Conservation (phyloP, 2,113 vertebrate genomes). For the Dasyornis broadbenti region DNA sequence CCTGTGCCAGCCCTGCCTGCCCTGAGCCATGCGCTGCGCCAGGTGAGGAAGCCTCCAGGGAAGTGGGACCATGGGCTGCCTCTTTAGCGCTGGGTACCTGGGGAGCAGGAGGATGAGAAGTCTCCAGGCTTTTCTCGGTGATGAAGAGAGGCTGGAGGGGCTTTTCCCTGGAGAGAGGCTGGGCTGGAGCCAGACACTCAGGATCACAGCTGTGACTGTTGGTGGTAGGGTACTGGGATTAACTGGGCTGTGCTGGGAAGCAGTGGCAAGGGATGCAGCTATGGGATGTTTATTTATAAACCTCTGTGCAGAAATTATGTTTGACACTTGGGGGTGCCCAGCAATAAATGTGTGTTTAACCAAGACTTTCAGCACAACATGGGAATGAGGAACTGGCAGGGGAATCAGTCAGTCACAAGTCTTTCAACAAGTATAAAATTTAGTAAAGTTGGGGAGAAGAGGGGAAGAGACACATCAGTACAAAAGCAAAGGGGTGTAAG, state of each 20-base stretch:
- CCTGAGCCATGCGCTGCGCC: not conserved
- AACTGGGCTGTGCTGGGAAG: not conserved
- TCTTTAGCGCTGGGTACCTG: not conserved
- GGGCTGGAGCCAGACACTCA: not conserved
- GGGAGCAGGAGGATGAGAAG: not conserved
- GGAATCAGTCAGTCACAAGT: not conserved
- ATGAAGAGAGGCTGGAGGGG: not conserved
- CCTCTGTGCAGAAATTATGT: not conserved
- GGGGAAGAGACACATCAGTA: not conserved
- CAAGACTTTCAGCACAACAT: not conserved
- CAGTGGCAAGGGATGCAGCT: not conserved
- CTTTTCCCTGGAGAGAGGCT: not conserved
- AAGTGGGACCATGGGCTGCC: accelerated
- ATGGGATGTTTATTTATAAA: not conserved
- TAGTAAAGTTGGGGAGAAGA: not conserved
- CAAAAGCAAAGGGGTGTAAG: not conserved
- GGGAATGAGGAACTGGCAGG: not conserved
- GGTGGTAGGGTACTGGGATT: not conserved
- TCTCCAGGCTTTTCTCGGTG: not conserved
- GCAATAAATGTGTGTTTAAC: not conserved
- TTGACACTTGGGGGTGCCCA: not conserved
- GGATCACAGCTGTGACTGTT: accelerated
- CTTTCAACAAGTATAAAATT: not conserved
- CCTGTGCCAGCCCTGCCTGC: conserved; percentile 41
- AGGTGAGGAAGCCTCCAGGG: not conserved